Percentiles rank a stretch among this genome's conserved stretches.
Evolutionary conservation across 2,113 vertebrate genomes (phyloP).

Genomic region (Trogon melanurus): DNA sequence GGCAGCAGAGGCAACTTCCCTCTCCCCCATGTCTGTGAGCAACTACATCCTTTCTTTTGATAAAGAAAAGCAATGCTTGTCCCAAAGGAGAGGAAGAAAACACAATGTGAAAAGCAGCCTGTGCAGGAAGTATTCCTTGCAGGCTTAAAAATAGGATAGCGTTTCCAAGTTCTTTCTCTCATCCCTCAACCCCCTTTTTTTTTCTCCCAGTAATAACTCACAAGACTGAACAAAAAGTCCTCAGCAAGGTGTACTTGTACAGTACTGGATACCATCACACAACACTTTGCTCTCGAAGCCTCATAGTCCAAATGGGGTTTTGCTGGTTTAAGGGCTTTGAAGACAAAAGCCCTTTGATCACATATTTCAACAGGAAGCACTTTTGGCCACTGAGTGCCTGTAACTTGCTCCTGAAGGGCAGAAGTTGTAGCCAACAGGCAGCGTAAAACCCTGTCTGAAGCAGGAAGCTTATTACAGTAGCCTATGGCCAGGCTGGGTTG

Average conservation of each 20-base stretch:
- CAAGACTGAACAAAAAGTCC: not conserved
- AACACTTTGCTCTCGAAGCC: not conserved
- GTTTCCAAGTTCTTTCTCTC: not conserved
- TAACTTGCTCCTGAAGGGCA: not conserved
- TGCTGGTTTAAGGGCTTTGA: not conserved
- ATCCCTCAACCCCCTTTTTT: not conserved
- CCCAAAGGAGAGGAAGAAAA: conserved; percentile 37
- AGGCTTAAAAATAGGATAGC: not conserved
- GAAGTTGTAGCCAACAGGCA: not conserved
- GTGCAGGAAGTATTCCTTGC: not conserved
- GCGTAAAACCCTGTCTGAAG: not conserved
- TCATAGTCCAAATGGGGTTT: not conserved
- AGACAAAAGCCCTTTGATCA: not conserved
- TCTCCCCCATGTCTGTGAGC: not conserved
- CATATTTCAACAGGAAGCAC: not conserved
- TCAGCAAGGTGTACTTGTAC: not conserved
- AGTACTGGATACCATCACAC: not conserved
- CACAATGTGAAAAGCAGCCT: not conserved
- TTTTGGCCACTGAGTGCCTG: not conserved
- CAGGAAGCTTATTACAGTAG: not conserved
- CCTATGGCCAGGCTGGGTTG: not conserved
- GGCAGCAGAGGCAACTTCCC: not conserved
- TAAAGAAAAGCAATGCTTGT: conserved; percentile 1
- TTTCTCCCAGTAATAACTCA: not conserved
- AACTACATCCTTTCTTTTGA: conserved; percentile 43